These are phyloP conservation scores for Porites cylindrica DNA, from an alignment of 92 coral and sea anemone species.

Conservation along the genomic window DNA sequence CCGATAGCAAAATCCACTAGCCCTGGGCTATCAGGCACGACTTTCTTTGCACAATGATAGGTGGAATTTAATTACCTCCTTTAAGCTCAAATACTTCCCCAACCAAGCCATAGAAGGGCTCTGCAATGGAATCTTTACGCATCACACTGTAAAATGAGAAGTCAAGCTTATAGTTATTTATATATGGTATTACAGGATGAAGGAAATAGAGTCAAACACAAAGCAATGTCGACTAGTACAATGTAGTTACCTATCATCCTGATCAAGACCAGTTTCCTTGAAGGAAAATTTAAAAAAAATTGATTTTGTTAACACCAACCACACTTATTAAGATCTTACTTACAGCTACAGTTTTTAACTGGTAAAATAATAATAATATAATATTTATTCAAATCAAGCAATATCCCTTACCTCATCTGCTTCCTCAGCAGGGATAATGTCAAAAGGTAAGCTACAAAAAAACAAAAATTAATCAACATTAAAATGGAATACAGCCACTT, in stretches of 20 bases:
- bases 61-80: constrained; percentile 72
- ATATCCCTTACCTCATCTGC: constrained; percentile 79
- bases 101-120: constrained; percentile 92
- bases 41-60: background rate
- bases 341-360: background rate
- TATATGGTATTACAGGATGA: background rate
- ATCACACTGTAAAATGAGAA: constrained; percentile 49
- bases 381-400: background rate
- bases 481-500: too few relatives aligned
- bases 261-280: constrained; percentile 70
- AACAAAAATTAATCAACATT: background rate
- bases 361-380: too few relatives aligned
- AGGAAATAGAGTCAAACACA: background rate
- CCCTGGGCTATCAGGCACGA: too few relatives aligned
- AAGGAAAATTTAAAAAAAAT: background rate
- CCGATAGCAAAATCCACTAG: too few relatives aligned
- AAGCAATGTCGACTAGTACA: background rate
- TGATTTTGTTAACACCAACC: background rate
- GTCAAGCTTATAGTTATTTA: background rate
- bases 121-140: constrained; percentile 97
- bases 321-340: too few relatives aligned
- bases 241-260: constrained; percentile 68
- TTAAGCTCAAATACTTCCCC: constrained; percentile 98
- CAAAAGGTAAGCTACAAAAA: constrained; percentile 76
- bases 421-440: constrained; percentile 77